phyloP scores from a whole-genome alignment of 2,888 invertebrate genomes.

The Agrilus biguttatus region DNA sequence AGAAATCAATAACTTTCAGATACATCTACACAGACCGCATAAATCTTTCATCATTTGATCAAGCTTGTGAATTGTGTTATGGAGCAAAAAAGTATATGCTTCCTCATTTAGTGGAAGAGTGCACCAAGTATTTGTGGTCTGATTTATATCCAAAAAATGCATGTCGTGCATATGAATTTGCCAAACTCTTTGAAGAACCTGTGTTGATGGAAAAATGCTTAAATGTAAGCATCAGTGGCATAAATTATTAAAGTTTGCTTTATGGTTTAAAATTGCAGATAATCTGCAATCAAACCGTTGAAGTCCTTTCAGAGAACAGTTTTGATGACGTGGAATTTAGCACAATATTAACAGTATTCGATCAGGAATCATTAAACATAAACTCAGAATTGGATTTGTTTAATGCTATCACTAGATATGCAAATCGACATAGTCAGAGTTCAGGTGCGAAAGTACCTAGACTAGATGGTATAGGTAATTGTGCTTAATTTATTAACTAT shows the following conservation, averaged over 20 bases:
- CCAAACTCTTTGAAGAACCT: conserved; percentile 70
- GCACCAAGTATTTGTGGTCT: conserved; percentile 73
- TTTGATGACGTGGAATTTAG: conserved; percentile 65
- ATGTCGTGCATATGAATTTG: conserved; percentile 75
- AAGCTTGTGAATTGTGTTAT: conserved; percentile 76
- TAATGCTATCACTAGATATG: conserved; percentile 55
- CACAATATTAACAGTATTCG: conserved; percentile 61
- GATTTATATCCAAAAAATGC: conserved; percentile 67
- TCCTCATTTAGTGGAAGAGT: conserved; percentile 68
- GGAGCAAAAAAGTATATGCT: conserved; percentile 82
- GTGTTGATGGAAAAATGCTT: conserved; percentile 68
- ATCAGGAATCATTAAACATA: conserved; percentile 57
- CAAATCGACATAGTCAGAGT: conserved; percentile 39
- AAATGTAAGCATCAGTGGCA: conserved; percentile 34
- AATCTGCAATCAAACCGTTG: conserved; percentile 60
- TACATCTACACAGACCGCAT: conserved; percentile 75
- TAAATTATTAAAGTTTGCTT: conserved; percentile 1
- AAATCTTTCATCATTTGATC: conserved; percentile 66
- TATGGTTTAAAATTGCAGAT: conserved; percentile 36
- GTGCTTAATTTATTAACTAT: conserved; percentile 16
- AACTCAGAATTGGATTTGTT: conserved; percentile 66
- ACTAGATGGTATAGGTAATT: conserved; percentile 31
- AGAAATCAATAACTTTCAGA: conserved; percentile 23
- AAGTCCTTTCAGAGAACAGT: conserved; percentile 58
- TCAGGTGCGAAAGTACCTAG: conserved; percentile 35